Evolutionary conservation across 2,888 invertebrate genomes (phyloP).

Genomic region (Polydrusus cervinus): DNA sequence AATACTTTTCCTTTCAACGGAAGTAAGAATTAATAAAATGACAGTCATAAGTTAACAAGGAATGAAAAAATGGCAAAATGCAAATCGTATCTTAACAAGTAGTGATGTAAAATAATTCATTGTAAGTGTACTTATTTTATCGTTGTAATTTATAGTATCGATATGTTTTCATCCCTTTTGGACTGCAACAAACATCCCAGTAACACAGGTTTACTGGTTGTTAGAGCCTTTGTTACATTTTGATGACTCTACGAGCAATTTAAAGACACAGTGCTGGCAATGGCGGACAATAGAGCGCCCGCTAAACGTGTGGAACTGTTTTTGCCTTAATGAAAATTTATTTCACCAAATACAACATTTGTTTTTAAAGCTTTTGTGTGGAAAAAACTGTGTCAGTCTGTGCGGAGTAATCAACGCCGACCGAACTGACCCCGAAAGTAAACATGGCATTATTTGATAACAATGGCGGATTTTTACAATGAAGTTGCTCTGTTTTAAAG

Average conservation of each 20-base stretch:
- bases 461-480: neutral
- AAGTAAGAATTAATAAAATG: too few species aligned
- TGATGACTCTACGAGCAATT: slow-evolving; percentile 45
- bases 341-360: neutral
- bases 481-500: neutral
- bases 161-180: neutral
- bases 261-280: slow-evolving; percentile 26
- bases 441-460: neutral
- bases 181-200: neutral
- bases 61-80: neutral
- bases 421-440: neutral
- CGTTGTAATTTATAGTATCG: neutral
- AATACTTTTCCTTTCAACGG: too few species aligned
- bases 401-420: slow-evolving; percentile 8
- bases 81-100: neutral
- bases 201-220: slow-evolving; percentile 35
- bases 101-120: neutral
- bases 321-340: slow-evolving; percentile 30
- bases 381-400: neutral
- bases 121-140: too few species aligned
- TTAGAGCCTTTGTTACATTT: slow-evolving; percentile 42
- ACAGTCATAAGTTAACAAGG: too few species aligned
- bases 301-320: slow-evolving; percentile 17
- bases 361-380: neutral
- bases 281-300: slow-evolving; percentile 24